phyloP scores from a whole-genome alignment of 2,797 vertebrate species.

The Phrynocephalus vlangalii region DNA sequence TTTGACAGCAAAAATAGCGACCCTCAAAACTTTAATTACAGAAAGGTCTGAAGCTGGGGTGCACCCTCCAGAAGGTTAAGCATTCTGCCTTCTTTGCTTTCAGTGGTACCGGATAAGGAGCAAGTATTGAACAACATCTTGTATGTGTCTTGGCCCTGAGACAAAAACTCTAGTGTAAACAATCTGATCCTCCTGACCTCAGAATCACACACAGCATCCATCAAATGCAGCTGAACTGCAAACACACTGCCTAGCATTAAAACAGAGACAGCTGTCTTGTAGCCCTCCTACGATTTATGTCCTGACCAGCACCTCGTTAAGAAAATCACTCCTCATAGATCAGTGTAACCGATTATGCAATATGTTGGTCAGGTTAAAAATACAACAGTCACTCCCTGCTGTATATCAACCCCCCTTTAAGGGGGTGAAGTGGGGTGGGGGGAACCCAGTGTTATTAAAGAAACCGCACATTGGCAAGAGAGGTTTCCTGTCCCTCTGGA shows the following conservation, averaged over 20 bases:
- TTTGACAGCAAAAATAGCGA: not conserved
- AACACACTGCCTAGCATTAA: not conserved
- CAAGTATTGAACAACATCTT: not conserved
- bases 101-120: not conserved
- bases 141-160: not conserved
- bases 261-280: not conserved
- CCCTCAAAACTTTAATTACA: constrained; percentile 19
- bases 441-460: constrained; percentile 4
- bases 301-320: not conserved
- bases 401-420: constrained; percentile 22
- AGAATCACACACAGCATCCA: not conserved
- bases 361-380: constrained; percentile 7
- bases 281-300: not conserved
- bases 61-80: not conserved
- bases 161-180: constrained; percentile 27
- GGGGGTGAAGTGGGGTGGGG: not conserved
- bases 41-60: not conserved
- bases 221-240: not conserved
- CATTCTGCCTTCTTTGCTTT: not conserved
- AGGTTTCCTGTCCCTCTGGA: not conserved
- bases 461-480: not conserved
- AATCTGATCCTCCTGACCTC: constrained; percentile 27
- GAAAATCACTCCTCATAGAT: constrained; percentile 4
- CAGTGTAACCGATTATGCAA: not conserved
- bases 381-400: not conserved